Base-by-base conservation (phyloP, 2,888 invertebrate species). In the Drosophila mulleri region DNA sequence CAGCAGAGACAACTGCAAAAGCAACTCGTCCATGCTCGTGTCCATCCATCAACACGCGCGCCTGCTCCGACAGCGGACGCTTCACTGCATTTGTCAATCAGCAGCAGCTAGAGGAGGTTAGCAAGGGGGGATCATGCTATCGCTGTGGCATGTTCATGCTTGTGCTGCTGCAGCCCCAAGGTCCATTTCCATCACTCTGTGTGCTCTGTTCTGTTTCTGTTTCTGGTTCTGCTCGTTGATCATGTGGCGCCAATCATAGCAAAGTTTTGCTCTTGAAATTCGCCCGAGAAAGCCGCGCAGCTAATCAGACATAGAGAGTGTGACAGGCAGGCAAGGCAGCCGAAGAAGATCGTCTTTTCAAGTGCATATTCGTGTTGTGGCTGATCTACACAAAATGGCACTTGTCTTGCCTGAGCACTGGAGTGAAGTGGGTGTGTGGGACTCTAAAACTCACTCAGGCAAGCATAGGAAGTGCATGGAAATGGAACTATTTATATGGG, bases 51-150 rank as follows among this genome's bases (percentile, higher is more conserved):
- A 82, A 85, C 82, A 72, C 70, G 66, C 50, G 57, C 53, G 77
- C 75, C 16, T 57, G 37, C 63, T 65, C 62, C 72, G 65, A 72
- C 83, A 59, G 63, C 75, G 52, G 37, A 67, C 67, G 72, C 78
- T 67, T 76, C 62, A 78, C 68, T 88, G 83, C 88, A 84, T 88
- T 84, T 88, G 84, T 84, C 84, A 85, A 84, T 84, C 84, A 84
- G 71, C 84, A 63, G 56, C 26, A 44, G 18, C n/a, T n/a, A 35
- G 16, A 20, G 29, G 20, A 8, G 7, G 23, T 3, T 3, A 14
- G 37, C 8, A 11, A 18, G 1, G 9, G 12, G n/a, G 61, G 44
- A 66, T 37, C 16, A 39, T 70, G 61, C 60, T 59, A 54, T 54
- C 52, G 66, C 53, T 63, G 75, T 65, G 75, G 79, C 75, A 72